Conservation (phyloP, 2,113 vertebrate species). For the Brachypodius melanocephalos region DNA sequence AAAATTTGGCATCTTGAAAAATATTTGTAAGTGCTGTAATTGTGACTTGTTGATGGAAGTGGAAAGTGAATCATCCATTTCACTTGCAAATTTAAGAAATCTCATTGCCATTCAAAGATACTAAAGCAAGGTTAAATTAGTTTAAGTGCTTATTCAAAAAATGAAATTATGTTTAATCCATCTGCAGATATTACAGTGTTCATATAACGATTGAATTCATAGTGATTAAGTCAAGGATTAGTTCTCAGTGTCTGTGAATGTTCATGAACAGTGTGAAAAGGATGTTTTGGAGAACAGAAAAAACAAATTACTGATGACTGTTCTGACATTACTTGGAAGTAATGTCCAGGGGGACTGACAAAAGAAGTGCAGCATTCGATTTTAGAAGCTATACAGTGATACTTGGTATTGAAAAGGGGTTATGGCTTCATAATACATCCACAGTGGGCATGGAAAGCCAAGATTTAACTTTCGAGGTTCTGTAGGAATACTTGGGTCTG, state of each 20-base stretch:
- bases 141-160: conserved; percentile 9
- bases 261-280: background rate
- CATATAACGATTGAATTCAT: background rate
- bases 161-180: background rate
- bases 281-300: background rate
- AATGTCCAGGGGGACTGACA: background rate
- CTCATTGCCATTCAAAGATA: background rate
- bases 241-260: background rate
- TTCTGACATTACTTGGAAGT: background rate
- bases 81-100: background rate
- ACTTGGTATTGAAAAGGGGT: background rate
- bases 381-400: background rate
- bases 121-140: background rate
- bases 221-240: background rate
- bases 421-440: background rate
- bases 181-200: background rate
- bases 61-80: background rate
- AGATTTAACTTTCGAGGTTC: background rate
- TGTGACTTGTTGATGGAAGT: background rate
- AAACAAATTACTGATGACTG: background rate
- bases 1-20: background rate
- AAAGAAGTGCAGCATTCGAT: background rate
- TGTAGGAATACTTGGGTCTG: background rate
- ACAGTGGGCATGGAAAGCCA: background rate
- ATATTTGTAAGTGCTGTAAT: background rate